Base-by-base conservation (phyloP, 2,797 vertebrate species). In the Sebastiscus tertius region DNA sequence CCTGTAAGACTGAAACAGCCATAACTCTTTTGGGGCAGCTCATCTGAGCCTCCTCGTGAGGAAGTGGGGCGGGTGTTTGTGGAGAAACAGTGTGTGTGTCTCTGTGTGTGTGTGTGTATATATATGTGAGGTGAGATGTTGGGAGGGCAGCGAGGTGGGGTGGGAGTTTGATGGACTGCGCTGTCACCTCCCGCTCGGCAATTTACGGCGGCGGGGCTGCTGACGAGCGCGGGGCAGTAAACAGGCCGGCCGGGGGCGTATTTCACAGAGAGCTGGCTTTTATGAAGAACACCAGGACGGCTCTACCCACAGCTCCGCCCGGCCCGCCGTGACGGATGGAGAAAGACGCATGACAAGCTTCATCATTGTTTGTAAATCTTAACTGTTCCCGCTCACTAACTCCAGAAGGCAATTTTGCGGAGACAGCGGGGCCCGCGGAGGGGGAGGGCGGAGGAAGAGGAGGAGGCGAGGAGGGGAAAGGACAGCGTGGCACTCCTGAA, bases 321-420 rank as follows among this genome's bases (percentile, higher is more conserved):
- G 88, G 83, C 74, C 91, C 93, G 95, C 94, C 92, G 96, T 99
- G 98, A 99, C 97, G 97, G 96, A 99, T 99, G 97, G 97, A 96
- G 97, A 97, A 98, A 98, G 98, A 98, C 97, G 97, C 97, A 96
- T 98, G 98, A 98, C 97, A 98, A 99, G 98, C 98, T 99, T 98
- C 98, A 99, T 99, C 98, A 99, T 98, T 98, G 98, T 99, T 99
- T 99, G 98, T 99, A 99, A 99, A 99, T 99, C 98, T 99, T 99
- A 99, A 99, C 98, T 99, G 98, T 99, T 99, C 98, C 98, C 96
- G 97, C 97, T 99, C 98, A 99, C 98, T 99, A 99, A 99, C 98
- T 98, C 97, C 97, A 97, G 96, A 99, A 95, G 97, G 98, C 98
- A 99, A 99, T 99, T 99, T 98, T 98, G 97, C 95, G 97, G 97